Evolutionary conservation across 2,888 invertebrate genomes (phyloP).

Genomic region (Galerucella calmariensis): DNA sequence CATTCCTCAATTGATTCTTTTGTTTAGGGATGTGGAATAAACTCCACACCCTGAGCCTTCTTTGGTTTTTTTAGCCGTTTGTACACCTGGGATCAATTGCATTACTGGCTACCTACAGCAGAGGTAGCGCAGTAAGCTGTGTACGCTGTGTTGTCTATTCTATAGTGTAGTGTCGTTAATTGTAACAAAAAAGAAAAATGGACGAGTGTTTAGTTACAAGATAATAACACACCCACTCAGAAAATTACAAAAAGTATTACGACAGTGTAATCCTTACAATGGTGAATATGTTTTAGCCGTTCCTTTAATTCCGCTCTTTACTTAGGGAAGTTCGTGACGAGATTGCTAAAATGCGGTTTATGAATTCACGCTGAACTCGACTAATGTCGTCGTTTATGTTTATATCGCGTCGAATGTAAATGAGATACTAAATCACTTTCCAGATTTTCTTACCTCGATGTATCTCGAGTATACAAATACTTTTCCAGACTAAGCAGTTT

Average conservation of each 20-base stretch:
- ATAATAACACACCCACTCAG: neutral
- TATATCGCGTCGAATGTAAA: neutral
- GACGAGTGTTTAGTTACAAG: neutral
- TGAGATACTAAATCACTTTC: neutral
- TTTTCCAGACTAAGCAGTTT: neutral
- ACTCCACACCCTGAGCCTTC: too few species aligned
- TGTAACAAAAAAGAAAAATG: neutral
- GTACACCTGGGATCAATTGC: too few species aligned
- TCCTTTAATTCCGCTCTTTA: neutral
- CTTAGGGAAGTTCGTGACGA: neutral
- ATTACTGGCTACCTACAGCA: too few species aligned
- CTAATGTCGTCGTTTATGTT: conserved; percentile 1
- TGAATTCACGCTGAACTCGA: neutral
- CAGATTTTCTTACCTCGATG: neutral
- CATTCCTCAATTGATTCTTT: too few species aligned
- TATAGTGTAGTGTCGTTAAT: too few species aligned
- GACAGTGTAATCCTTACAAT: neutral
- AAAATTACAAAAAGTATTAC: neutral
- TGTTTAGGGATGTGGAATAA: too few species aligned
- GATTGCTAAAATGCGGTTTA: neutral
- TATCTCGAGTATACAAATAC: neutral
- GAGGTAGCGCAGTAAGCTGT: too few species aligned
- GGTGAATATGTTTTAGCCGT: neutral
- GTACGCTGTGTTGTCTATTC: too few species aligned
- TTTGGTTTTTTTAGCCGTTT: too few species aligned